A percentile compares a stretch with the other conserved stretches of the same genome.
Conservation (phyloP, 2,113 vertebrate species). For the Corythornis vintsioides region DNA sequence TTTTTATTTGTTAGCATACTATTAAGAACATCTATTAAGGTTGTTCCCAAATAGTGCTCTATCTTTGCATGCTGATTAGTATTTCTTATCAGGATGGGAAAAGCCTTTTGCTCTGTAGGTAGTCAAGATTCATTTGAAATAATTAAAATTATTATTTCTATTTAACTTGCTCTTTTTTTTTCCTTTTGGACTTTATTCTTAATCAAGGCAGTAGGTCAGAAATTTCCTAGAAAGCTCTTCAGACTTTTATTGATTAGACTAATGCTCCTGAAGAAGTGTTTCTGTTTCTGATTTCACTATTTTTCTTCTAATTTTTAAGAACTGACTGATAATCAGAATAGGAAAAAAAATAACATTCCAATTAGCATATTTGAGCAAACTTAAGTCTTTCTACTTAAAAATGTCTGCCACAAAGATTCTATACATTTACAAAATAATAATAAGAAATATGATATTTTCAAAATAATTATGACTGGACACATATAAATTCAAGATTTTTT, state of each 20-base stretch:
- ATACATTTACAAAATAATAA: neutral
- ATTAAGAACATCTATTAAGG: neutral
- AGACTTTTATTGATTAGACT: neutral
- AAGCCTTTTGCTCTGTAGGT: neutral
- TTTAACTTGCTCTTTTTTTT: neutral
- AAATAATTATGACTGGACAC: neutral
- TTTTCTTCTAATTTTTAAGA: neutral
- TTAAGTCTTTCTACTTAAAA: neutral
- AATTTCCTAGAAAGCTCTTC: neutral
- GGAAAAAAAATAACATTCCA: neutral
- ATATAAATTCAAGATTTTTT: neutral
- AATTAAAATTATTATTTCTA: neutral
- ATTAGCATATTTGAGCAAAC: neutral
- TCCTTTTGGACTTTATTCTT: neutral
- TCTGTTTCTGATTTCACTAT: neutral
- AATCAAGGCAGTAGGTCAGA: neutral
- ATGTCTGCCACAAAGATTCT: neutral
- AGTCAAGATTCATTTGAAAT: neutral
- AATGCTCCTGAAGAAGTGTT: neutral
- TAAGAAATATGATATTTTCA: neutral
- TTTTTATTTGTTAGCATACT: neutral
- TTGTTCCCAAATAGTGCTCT: neutral
- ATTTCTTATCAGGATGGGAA: neutral
- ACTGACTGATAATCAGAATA: neutral
- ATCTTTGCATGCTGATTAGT: neutral